Evolutionary conservation across 2,113 vertebrate genomes (phyloP).

Genomic region (Thymallus thymallus): DNA sequence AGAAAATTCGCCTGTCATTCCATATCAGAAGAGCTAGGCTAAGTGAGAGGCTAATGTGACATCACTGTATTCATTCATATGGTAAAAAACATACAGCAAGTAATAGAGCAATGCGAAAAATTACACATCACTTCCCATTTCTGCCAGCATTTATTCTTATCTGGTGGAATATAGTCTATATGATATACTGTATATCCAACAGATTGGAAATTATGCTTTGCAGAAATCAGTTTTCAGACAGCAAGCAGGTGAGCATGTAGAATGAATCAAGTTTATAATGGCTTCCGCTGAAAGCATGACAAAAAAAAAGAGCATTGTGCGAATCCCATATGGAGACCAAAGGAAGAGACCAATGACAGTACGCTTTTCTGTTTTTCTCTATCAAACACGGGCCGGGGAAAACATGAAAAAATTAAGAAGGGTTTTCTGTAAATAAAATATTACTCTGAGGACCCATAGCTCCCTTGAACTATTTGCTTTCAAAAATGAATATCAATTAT

Average conservation of each 20-base stretch:
- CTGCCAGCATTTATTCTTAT: slow-evolving; percentile 41
- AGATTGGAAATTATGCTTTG: slow-evolving; percentile 57
- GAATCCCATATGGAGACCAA: slow-evolving; percentile 25
- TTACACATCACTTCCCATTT: slow-evolving; percentile 55
- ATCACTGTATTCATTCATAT: not conserved
- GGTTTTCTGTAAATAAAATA: slow-evolving; percentile 39
- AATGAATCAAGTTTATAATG: slow-evolving; percentile 60
- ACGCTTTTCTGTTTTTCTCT: slow-evolving; percentile 26
- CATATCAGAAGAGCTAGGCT: too few relatives aligned
- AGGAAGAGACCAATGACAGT: slow-evolving; percentile 21
- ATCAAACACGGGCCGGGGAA: slow-evolving; percentile 32
- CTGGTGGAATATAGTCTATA: slow-evolving; percentile 29
- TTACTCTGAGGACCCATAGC: slow-evolving; percentile 52
- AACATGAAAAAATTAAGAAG: slow-evolving; percentile 31
- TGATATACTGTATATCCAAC: slow-evolving; percentile 54
- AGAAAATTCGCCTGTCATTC: too few relatives aligned
- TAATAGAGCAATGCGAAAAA: slow-evolving; percentile 48
- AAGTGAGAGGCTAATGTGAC: not conserved
- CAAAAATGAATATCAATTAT: slow-evolving; percentile 66
- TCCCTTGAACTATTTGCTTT: slow-evolving; percentile 69
- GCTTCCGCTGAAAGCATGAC: slow-evolving; percentile 48
- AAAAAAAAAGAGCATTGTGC: slow-evolving; percentile 28
- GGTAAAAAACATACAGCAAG: slow-evolving; percentile 14
- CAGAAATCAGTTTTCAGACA: slow-evolving; percentile 54
- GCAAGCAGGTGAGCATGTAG: slow-evolving; percentile 38